Percentiles rank a stretch among this genome's conserved stretches.
Conservation (phyloP, 2,888 invertebrate genomes). For the Patella caerulea region DNA sequence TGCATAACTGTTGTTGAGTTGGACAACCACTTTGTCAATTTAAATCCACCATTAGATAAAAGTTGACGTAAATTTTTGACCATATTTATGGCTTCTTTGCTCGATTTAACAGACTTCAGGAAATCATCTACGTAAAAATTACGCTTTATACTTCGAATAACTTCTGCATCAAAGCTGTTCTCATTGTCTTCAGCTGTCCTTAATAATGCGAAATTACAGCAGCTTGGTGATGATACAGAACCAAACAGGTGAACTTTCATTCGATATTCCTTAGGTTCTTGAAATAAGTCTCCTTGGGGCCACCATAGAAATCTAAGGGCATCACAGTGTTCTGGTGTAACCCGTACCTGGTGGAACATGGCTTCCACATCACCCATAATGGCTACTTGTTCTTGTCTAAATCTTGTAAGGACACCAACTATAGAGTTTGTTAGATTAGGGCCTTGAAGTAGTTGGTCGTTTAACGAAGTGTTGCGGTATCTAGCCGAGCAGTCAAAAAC, state of each 20-base stretch:
- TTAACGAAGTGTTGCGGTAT: constrained; percentile 35
- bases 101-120: constrained; percentile 26
- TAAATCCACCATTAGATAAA: constrained; percentile 19
- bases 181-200: constrained; percentile 4
- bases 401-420: constrained; percentile 36
- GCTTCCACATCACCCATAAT: constrained; percentile 36
- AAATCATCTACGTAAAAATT: constrained; percentile 38
- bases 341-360: constrained; percentile 21
- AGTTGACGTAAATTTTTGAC: constrained; percentile 19
- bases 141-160: background rate
- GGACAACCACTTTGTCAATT: constrained; percentile 25
- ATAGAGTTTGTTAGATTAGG: constrained; percentile 43
- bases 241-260: constrained; percentile 16
- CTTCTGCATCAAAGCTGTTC: constrained; percentile 3
- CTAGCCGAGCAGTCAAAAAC: constrained; percentile 39
- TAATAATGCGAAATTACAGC: constrained; percentile 2
- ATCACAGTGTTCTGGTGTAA: constrained; percentile 22
- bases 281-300: background rate
- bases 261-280: background rate
- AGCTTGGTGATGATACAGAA: constrained; percentile 1
- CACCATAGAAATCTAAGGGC: constrained; percentile 38
- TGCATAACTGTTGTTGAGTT: constrained; percentile 23
- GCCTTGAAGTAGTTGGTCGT: constrained; percentile 36
- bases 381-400: constrained; percentile 39
- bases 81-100: constrained; percentile 9